phyloP scores from a whole-genome alignment of 2,797 vertebrate genomes.

The Arnoldichthys spilopterus region DNA sequence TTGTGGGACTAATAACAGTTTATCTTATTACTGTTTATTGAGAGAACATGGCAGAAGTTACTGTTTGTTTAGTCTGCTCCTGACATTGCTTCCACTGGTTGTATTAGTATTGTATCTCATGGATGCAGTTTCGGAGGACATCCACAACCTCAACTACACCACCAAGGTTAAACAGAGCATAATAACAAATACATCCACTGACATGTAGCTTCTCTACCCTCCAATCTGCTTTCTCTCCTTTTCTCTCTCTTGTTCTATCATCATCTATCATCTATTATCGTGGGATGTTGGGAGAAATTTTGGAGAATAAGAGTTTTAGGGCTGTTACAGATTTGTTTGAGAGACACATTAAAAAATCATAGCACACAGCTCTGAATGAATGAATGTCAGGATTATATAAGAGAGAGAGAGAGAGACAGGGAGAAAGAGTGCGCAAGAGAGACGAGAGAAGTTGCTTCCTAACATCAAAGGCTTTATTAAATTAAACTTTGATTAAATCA shows the following conservation, averaged over 20 bases:
- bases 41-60: too few relatives aligned
- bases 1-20: too few relatives aligned
- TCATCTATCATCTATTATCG: too few relatives aligned
- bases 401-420: slow-evolving; percentile 30
- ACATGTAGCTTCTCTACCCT: not conserved
- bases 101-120: too few relatives aligned
- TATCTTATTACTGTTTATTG: too few relatives aligned
- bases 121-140: too few relatives aligned
- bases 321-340: slow-evolving; percentile 57
- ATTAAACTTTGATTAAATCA: slow-evolving; percentile 41
- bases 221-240: slow-evolving; percentile 27
- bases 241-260: not conserved
- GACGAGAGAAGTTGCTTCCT: not conserved
- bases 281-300: slow-evolving; percentile 38
- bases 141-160: too few relatives aligned
- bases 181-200: not conserved
- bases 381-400: slow-evolving; percentile 66
- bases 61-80: too few relatives aligned
- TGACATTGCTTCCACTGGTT: too few relatives aligned
- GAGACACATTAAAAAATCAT: slow-evolving; percentile 72
- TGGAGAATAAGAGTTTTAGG: slow-evolving; percentile 58
- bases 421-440: slow-evolving; percentile 14
- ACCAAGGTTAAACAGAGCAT: not conserved
- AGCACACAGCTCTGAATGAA: slow-evolving; percentile 59
- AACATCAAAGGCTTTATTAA: slow-evolving; percentile 39